Conservation (phyloP, 2,113 vertebrate species). For the Callocephalon fimbriatum region DNA sequence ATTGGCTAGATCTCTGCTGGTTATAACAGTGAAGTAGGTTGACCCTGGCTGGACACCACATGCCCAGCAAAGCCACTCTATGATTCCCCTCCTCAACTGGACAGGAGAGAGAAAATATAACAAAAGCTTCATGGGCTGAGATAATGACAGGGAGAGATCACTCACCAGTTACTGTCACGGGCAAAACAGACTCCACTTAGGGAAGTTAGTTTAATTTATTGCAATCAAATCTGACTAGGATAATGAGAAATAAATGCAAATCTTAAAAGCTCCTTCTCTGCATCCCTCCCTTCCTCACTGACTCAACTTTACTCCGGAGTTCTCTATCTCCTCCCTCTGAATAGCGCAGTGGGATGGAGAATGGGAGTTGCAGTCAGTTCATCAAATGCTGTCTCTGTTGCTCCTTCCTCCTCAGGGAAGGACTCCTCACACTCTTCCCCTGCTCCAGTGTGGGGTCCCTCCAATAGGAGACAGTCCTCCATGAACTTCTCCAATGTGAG, state of each 20-base stretch:
- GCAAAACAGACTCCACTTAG: accelerated
- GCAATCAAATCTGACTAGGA: not conserved
- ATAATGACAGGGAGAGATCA: not conserved
- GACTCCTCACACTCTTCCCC: not conserved
- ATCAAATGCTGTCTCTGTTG: not conserved
- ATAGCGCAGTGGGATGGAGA: not conserved
- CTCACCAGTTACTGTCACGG: no score
- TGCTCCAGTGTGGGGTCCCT: not conserved
- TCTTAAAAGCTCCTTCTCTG: not conserved
- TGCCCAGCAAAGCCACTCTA: not conserved
- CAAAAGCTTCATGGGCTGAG: not conserved
- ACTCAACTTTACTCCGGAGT: not conserved
- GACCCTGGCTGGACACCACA: not conserved
- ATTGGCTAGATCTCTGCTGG: not conserved
- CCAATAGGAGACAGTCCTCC: not conserved
- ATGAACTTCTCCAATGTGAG: not conserved
- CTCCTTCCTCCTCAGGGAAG: accelerated
- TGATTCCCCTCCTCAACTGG: not conserved
- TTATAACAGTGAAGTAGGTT: not conserved
- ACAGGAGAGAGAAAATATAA: not conserved
- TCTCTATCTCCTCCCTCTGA: not conserved
- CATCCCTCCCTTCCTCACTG: accelerated
- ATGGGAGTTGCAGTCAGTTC: not conserved
- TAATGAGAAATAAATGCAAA: not conserved
- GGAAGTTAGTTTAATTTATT: not conserved